Conservation (phyloP, 2,113 vertebrate species). For the Cricetomys ansorgei region DNA sequence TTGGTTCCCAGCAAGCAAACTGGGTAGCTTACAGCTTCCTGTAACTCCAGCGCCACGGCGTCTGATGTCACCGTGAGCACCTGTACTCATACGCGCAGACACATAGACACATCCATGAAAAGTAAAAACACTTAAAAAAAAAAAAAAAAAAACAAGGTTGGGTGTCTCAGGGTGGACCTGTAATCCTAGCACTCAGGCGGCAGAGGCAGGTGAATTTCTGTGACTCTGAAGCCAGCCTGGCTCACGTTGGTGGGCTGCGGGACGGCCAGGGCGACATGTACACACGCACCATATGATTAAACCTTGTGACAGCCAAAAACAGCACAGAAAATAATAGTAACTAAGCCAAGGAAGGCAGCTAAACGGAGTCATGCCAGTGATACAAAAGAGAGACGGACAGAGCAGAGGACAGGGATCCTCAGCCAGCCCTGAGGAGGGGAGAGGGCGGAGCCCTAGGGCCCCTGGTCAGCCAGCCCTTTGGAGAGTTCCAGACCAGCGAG, state of each 20-base stretch:
- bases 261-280: too few relatives aligned
- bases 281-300: too few relatives aligned
- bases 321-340: conserved; percentile 3
- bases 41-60: too few relatives aligned
- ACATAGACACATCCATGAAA: background rate
- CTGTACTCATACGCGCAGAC: background rate
- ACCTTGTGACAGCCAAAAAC: conserved; percentile 2
- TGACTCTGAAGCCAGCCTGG: too few relatives aligned
- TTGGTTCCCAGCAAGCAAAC: background rate
- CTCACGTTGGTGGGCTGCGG: too few relatives aligned
- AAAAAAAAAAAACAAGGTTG: background rate
- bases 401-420: too few relatives aligned
- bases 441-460: background rate
- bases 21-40: background rate
- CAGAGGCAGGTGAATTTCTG: background rate
- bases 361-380: background rate
- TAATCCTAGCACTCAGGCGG: too few relatives aligned
- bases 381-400: background rate
- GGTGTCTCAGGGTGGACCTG: background rate
- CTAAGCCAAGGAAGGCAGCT: background rate
- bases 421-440: background rate
- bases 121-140: background rate
- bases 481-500: background rate
- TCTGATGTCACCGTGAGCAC: background rate
- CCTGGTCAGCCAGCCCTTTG: background rate